These are phyloP conservation scores for Catocala sponsa DNA, from an alignment of 2,888 invertebrate genomes.

Conservation along the genomic window DNA sequence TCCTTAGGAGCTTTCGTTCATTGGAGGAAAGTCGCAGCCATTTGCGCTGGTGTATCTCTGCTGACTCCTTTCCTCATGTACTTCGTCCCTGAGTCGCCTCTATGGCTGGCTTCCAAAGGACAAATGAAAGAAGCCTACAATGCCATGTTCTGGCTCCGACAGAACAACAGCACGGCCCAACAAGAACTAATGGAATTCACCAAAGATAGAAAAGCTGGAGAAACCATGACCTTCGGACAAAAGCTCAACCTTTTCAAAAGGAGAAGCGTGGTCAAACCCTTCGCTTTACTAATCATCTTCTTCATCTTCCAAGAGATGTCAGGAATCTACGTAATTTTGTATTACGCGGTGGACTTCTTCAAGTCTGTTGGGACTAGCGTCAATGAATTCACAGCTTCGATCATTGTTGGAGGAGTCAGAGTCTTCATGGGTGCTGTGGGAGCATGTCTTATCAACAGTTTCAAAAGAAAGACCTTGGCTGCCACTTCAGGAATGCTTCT, in stretches of 20 bases:
- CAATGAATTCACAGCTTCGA: constrained; percentile 91
- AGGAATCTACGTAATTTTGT: constrained; percentile 92
- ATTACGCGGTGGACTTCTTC: constrained; percentile 92
- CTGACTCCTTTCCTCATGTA: constrained; percentile 88
- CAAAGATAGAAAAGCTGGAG: constrained; percentile 75
- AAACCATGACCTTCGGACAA: constrained; percentile 73
- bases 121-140: constrained; percentile 89
- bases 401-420: constrained; percentile 90
- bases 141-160: constrained; percentile 90
- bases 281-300: constrained; percentile 89
- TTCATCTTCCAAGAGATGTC: constrained; percentile 92
- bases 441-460: constrained; percentile 90
- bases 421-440: constrained; percentile 91
- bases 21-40: constrained; percentile 90
- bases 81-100: constrained; percentile 91
- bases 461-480: constrained; percentile 89
- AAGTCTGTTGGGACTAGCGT: constrained; percentile 90
- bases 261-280: constrained; percentile 90
- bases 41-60: constrained; percentile 88
- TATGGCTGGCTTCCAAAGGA: constrained; percentile 90
- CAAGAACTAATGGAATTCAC: constrained; percentile 89
- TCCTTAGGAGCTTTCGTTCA: constrained; percentile 90
- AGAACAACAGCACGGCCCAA: constrained; percentile 89
- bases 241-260: constrained; percentile 80
- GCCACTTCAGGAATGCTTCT: constrained; percentile 90